Evolutionary conservation across 2,113 vertebrate genomes (phyloP).

Genomic region (Tauraco erythrolophus): DNA sequence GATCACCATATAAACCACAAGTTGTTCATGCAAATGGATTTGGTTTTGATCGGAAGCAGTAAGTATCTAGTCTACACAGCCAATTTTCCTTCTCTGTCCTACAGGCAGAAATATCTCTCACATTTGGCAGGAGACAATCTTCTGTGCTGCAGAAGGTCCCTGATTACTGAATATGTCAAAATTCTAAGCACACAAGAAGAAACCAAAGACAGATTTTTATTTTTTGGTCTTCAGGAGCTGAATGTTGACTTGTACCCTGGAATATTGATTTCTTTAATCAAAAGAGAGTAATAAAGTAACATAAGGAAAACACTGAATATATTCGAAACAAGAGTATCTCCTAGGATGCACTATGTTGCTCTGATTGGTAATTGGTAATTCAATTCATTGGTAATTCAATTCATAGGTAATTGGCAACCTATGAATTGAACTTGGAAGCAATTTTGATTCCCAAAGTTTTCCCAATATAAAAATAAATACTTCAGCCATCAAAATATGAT

Average conservation of each 20-base stretch:
- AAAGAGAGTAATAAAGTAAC: background rate
- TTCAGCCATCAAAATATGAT: background rate
- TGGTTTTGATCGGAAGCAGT: background rate
- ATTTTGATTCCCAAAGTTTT: background rate
- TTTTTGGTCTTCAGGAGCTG: background rate
- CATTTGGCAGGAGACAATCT: background rate
- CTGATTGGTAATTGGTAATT: no score
- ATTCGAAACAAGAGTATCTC: background rate
- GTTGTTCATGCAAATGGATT: background rate
- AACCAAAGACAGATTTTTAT: background rate
- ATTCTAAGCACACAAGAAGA: background rate
- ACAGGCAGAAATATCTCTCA: background rate
- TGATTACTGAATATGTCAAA: background rate
- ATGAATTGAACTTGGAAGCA: background rate
- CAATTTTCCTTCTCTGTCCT: background rate
- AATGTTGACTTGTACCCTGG: background rate
- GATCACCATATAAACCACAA: background rate
- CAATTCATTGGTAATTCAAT: no score
- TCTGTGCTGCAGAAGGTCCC: no score
- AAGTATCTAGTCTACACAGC: accelerated
- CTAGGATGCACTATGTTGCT: background rate
- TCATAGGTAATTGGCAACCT: background rate
- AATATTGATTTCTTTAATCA: background rate
- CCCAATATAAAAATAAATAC: background rate
- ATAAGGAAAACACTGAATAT: background rate